These are phyloP conservation scores for Drosophila nigromelanica DNA, from an alignment of 1,140 invertebrate genomes.

Conservation along the genomic window DNA sequence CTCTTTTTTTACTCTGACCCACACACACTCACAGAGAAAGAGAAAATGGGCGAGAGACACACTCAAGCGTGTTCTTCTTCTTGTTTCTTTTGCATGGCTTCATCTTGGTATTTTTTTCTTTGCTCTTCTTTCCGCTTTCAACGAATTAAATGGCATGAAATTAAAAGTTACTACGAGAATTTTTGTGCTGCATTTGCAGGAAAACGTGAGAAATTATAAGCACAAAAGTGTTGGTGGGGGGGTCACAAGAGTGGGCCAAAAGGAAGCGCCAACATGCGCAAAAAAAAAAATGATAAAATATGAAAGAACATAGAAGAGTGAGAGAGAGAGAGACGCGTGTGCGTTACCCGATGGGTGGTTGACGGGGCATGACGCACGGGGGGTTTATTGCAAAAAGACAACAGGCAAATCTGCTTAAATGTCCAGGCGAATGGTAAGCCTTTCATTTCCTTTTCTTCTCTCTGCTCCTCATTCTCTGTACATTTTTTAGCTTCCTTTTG, in stretches of 20 bases:
- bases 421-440: slow-evolving; percentile 72
- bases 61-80: slow-evolving; percentile 35
- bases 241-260: slow-evolving; percentile 42
- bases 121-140: slow-evolving; percentile 65
- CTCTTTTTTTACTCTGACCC: slow-evolving; percentile 33
- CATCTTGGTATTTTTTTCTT: slow-evolving; percentile 68
- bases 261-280: slow-evolving; percentile 46
- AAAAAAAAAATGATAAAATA: slow-evolving; percentile 68
- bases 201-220: slow-evolving; percentile 83
- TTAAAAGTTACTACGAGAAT: slow-evolving; percentile 80
- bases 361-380: not conserved
- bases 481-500: slow-evolving; percentile 11
- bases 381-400: slow-evolving; percentile 50
- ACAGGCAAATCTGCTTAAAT: slow-evolving; percentile 78
- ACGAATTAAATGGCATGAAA: slow-evolving; percentile 82
- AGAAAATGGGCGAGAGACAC: slow-evolving; percentile 7
- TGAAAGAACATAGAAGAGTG: slow-evolving; percentile 33
- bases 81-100: slow-evolving; percentile 59
- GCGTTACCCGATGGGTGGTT: too few relatives aligned
- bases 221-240: slow-evolving; percentile 56
- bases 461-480: slow-evolving; percentile 6
- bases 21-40: slow-evolving; percentile 27
- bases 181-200: slow-evolving; percentile 82
- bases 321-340: slow-evolving; percentile 17
- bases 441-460: slow-evolving; percentile 48